Percentiles rank a stretch among this genome's conserved stretches.
Evolutionary conservation across 2,113 vertebrate genomes (phyloP).

Genomic region (Nymphicus hollandicus): DNA sequence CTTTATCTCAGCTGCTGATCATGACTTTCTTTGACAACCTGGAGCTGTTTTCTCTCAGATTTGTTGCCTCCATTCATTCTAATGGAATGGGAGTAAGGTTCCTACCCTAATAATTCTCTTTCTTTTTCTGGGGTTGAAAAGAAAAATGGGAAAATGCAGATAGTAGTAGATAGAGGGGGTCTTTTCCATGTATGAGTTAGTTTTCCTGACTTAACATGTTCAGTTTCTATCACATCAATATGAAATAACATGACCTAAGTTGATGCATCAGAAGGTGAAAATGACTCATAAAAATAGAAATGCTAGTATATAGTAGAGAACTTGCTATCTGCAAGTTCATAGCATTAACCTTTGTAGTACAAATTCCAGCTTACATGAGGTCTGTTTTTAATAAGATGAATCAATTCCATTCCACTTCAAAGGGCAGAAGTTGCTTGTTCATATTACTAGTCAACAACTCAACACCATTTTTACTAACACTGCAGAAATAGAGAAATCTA

Average conservation of each 20-base stretch:
- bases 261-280: conserved; percentile 28
- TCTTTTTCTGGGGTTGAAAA: background rate
- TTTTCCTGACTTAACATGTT: conserved; percentile 31
- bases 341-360: conserved; percentile 55
- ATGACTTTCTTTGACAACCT: conserved; percentile 26
- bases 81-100: background rate
- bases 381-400: conserved; percentile 74
- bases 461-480: conserved; percentile 59
- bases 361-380: conserved; percentile 19
- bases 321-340: conserved; percentile 58
- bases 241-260: conserved; percentile 13
- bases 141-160: background rate
- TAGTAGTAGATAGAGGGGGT: background rate
- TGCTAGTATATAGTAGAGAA: conserved; percentile 5
- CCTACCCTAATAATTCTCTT: background rate
- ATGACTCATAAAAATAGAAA: conserved; percentile 54
- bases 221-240: background rate
- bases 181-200: background rate
- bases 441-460: conserved; percentile 72
- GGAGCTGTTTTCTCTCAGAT: conserved; percentile 22
- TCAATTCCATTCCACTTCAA: conserved; percentile 65
- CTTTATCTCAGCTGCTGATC: conserved; percentile 37
- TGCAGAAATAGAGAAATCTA: conserved; percentile 60
- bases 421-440: conserved; percentile 66
- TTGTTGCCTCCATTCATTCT: conserved; percentile 3